Percentiles rank a stretch among this genome's conserved stretches.
Evolutionary conservation across 2,888 invertebrate genomes (phyloP).

Genomic region (Drosophila barbarae): DNA sequence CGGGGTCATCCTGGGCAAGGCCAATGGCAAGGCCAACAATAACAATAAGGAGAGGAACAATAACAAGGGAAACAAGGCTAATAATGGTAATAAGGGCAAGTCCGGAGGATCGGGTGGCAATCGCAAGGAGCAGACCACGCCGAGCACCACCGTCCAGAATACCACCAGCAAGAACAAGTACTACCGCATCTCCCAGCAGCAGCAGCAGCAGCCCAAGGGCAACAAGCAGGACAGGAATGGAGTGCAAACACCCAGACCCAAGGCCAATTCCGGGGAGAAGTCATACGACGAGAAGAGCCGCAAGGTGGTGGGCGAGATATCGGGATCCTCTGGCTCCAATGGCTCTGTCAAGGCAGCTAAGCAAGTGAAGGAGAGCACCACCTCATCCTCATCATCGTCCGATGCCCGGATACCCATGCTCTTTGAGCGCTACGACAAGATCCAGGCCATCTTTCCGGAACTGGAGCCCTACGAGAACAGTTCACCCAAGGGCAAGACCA

Average conservation of each 20-base stretch:
- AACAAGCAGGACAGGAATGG: conserved; percentile 60
- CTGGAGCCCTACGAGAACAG: conserved; percentile 80
- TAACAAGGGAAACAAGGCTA: conserved; percentile 44
- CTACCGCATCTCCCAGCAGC: conserved; percentile 76
- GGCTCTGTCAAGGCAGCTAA: conserved; percentile 77
- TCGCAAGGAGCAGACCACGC: conserved; percentile 57
- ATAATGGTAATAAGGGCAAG: conserved; percentile 44
- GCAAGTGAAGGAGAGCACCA: conserved; percentile 77
- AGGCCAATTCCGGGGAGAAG: conserved; percentile 65
- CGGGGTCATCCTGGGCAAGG: conserved; percentile 70
- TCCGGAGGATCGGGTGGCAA: conserved; percentile 43
- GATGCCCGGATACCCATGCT: conserved; percentile 84
- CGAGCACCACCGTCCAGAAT: conserved; percentile 46
- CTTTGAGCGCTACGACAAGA: conserved; percentile 87
- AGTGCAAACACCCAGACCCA: conserved; percentile 56
- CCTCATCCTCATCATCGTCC: conserved; percentile 18
- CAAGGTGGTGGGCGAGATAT: conserved; percentile 72
- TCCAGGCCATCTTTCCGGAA: conserved; percentile 88
- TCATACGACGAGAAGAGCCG: conserved; percentile 65
- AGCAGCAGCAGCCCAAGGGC: conserved; percentile 44
- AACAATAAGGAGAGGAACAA: conserved; percentile 39
- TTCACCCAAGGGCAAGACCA: conserved; percentile 46
- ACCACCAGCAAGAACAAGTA: conserved; percentile 75
- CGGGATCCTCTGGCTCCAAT: conserved; percentile 16
- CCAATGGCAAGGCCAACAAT: conserved; percentile 54